phyloP scores from a whole-genome alignment of 2,113 vertebrate genomes.

The Alligator sinensis region DNA sequence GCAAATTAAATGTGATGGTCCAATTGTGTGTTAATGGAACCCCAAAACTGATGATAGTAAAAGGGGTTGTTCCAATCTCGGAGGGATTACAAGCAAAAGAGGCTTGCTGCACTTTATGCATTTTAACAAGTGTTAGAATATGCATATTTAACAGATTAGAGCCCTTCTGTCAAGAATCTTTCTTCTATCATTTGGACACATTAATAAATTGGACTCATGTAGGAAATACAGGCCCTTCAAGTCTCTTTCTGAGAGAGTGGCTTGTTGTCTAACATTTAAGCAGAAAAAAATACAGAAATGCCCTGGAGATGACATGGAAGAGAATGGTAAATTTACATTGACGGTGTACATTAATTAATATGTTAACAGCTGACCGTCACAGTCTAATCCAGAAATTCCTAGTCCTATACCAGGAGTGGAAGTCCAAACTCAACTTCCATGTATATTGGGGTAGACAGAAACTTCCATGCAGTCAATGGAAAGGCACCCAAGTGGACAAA shows the following conservation, averaged over 20 bases:
- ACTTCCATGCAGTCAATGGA: neutral
- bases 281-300: neutral
- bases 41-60: neutral
- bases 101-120: neutral
- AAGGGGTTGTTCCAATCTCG: neutral
- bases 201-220: neutral
- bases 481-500: neutral
- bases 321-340: neutral
- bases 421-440: neutral
- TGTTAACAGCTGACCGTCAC: neutral
- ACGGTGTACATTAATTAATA: fast-evolving
- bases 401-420: neutral
- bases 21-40: neutral
- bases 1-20: neutral
- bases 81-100: neutral
- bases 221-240: neutral
- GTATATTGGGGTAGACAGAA: neutral
- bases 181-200: neutral
- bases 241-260: neutral
- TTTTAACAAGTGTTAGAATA: neutral
- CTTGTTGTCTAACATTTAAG: fast-evolving
- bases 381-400: neutral
- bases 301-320: neutral
- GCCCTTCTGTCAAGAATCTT: neutral
- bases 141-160: neutral